Evolutionary conservation across 2,888 invertebrate genomes (phyloP).

Genomic region (Neoaliturus tenellus): DNA sequence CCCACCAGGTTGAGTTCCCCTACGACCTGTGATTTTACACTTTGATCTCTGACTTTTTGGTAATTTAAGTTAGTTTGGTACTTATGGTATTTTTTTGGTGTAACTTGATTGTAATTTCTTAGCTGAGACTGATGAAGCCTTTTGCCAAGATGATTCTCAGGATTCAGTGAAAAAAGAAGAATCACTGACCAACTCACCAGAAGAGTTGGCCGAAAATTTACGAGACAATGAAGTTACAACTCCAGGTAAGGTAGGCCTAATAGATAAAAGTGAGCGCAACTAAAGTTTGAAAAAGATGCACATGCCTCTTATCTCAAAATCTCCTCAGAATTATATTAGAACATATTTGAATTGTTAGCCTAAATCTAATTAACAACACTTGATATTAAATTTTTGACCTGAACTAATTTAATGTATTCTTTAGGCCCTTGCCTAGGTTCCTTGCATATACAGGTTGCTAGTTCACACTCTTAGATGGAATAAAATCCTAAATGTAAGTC

Average conservation of each 20-base stretch:
- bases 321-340: too few species aligned
- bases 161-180: constrained; percentile 1
- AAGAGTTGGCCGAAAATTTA: neutral
- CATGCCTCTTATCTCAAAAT: too few species aligned
- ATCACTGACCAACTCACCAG: neutral
- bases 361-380: too few species aligned
- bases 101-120: neutral
- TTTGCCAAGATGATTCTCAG: neutral
- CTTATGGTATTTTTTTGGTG: neutral
- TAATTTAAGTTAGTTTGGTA: neutral
- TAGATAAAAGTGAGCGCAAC: too few species aligned
- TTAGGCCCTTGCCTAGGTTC: too few species aligned
- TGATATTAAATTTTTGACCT: too few species aligned
- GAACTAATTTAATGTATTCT: too few species aligned
- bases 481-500: too few species aligned
- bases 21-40: constrained; percentile 51
- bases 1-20: constrained; percentile 38
- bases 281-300: too few species aligned
- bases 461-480: too few species aligned
- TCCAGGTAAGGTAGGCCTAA: neutral
- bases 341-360: too few species aligned
- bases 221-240: neutral
- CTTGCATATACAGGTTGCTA: too few species aligned
- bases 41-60: constrained; percentile 51
- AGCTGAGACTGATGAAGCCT: neutral